Evolutionary conservation across 2,888 invertebrate species (phyloP), one percentile per base, ranked within the genome.

Genomic region (Quadroppia sp.): DNA sequence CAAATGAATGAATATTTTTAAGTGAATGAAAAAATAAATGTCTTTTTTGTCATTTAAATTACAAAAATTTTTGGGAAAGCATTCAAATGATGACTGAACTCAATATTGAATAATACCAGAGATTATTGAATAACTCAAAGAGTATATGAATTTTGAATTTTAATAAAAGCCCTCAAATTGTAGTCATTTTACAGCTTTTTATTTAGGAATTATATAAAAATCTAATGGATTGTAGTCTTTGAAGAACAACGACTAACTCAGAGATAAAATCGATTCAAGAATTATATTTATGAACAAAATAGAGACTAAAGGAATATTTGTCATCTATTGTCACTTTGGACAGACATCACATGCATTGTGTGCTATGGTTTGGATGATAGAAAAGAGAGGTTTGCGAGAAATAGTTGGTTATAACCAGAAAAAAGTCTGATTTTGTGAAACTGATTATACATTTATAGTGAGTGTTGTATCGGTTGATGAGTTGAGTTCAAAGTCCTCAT

Each of bases 361-460:
- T 4, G 36, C 36, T 36, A 36, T 36, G 36, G 53, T 53, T 28
- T 28, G 30, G 56, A 56, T 28, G 30, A 15, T 56, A 56, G 56
- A 45, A 7, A 30, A 23, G 30, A 30, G 56, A 28, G 56, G 13
- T 2, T n/a, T 53, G 53, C 9, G 53, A 53, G 23, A 6, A 42
- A 20, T 69, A 36, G 36, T 69, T 69, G 25, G 40, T 69, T 69
- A 20, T 9, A 23, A 25, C 11, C 45, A 69, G 45, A 4, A 28
- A 32, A 40, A 69, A 45, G 69, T 69, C 69, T 69, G 69, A 69
- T 69, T n/a, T 69, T 45, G 69, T 45, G 40, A 69, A 42, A 69
- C 32, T 69, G 69, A 45, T 69, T 69, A 69, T 25, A 59, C 59
- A 30, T 20, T 56, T 23, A 17, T 40, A 45, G 45, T 45, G 40